A percentile compares a stretch with the other conserved stretches of the same genome.
Evolutionary conservation across 2,888 invertebrate genomes (phyloP).

Genomic region (Cyclophora albipunctata): DNA sequence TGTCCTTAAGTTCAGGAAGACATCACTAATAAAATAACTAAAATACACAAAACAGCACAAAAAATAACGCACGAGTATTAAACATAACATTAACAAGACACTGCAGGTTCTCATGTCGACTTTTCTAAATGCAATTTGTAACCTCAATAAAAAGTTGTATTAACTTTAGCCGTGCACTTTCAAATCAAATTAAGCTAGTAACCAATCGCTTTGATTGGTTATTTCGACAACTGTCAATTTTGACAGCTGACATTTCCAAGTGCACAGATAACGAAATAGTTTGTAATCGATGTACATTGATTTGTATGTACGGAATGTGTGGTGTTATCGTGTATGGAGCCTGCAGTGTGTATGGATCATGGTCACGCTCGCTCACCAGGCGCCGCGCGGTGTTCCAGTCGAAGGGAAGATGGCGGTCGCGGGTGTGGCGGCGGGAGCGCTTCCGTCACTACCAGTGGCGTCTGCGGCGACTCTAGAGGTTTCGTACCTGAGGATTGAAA

Average conservation of each 20-base stretch:
- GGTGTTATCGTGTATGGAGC: constrained; percentile 38
- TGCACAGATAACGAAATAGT: too few relatives aligned
- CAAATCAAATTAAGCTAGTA: too few relatives aligned
- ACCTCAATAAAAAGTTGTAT: constrained; percentile 17
- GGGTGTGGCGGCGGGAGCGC: constrained; percentile 64
- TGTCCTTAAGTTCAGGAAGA: constrained; percentile 32
- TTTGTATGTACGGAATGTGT: constrained; percentile 47
- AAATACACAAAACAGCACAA: constrained; percentile 64
- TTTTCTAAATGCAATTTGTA: constrained; percentile 47
- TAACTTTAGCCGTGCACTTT: too few relatives aligned
- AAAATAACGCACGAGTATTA: constrained; percentile 58
- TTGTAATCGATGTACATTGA: constrained; percentile 8
- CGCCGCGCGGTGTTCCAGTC: constrained; percentile 74
- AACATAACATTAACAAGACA: constrained; percentile 50
- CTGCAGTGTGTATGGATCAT: constrained; percentile 58
- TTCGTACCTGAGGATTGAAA: constrained; percentile 72
- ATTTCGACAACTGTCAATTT: too few relatives aligned
- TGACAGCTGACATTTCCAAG: too few relatives aligned
- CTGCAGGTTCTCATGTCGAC: constrained; percentile 56
- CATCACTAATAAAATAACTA: constrained; percentile 46
- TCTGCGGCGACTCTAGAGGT: constrained; percentile 89
- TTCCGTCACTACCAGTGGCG: constrained; percentile 79
- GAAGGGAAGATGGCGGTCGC: constrained; percentile 66
- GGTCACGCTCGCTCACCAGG: constrained; percentile 74
- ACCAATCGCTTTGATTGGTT: too few relatives aligned